A percentile compares a stretch with the other conserved stretches of the same genome.
Evolutionary conservation across 2,113 vertebrate species (phyloP).

Genomic region (Myanophis thanlyinensis): DNA sequence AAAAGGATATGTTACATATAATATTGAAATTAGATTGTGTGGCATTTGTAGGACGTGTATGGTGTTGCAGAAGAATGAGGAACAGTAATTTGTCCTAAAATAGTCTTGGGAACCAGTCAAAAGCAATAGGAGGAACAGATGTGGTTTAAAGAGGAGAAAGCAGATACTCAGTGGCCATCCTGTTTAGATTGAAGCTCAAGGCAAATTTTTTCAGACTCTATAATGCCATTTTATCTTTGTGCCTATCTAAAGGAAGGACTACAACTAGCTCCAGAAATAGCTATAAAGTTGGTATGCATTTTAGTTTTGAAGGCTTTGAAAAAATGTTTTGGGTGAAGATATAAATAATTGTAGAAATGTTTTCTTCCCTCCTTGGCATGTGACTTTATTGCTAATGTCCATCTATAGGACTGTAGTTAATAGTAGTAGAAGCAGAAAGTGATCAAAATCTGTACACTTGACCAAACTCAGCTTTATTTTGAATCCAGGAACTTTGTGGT

Average conservation of each 20-base stretch:
- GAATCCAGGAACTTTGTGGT: conserved; percentile 87
- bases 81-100: not conserved
- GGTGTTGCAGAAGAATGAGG: not conserved
- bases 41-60: no score
- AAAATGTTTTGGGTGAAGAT: not conserved
- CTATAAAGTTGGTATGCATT: not conserved
- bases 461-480: rapidly evolving
- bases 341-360: not conserved
- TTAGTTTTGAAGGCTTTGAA: not conserved
- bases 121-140: not conserved
- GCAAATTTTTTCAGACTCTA: not conserved
- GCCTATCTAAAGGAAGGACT: not conserved
- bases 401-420: not conserved
- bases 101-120: not conserved
- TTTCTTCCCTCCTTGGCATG: not conserved
- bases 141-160: not conserved
- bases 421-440: not conserved
- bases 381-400: not conserved
- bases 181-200: not conserved
- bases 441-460: not conserved
- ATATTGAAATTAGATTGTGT: not conserved
- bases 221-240: no score
- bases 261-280: not conserved
- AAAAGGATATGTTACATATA: not conserved
- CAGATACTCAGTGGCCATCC: not conserved